Percentiles rank a stretch among this genome's conserved stretches.
phyloP scores from a whole-genome alignment of 2,888 invertebrate genomes.

The Rapana venosa region DNA sequence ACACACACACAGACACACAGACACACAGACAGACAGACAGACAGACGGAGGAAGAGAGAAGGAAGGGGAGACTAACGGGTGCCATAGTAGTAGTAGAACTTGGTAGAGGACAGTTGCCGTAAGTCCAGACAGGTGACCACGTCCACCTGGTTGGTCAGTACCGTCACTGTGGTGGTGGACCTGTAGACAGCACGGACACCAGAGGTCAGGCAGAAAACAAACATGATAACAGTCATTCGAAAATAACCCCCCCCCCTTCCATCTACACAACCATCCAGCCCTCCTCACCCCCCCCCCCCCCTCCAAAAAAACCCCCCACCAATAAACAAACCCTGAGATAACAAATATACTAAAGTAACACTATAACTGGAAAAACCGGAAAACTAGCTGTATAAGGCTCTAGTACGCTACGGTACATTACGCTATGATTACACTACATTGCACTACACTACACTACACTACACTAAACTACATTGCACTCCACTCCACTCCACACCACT shows the following conservation, averaged over 20 bases:
- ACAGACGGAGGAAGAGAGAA: background rate
- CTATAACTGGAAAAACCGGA: too few relatives aligned
- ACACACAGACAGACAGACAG: background rate
- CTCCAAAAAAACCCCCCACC: background rate
- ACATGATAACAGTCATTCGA: too few relatives aligned
- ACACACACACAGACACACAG: too few relatives aligned
- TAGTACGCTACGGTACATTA: too few relatives aligned
- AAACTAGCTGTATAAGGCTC: too few relatives aligned
- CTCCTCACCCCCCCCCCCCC: background rate
- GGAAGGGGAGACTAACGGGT: background rate
- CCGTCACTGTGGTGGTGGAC: background rate
- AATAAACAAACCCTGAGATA: background rate
- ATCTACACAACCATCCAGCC: background rate
- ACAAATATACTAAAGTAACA: too few relatives aligned
- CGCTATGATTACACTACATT: too few relatives aligned
- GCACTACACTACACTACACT: too few relatives aligned
- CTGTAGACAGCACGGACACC: background rate
- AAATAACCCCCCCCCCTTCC: too few relatives aligned
- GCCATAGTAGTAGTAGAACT: constrained; percentile 21
- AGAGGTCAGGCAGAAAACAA: background rate
- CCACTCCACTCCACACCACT: too few relatives aligned
- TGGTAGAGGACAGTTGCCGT: background rate
- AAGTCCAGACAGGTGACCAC: constrained; percentile 30
- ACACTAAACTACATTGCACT: too few relatives aligned
- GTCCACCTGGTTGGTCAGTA: constrained; percentile 17